Percentiles rank a stretch among this genome's conserved stretches.
Conservation (phyloP, 92 coral and sea anemone genomes). For the Paragorgia papillata region DNA sequence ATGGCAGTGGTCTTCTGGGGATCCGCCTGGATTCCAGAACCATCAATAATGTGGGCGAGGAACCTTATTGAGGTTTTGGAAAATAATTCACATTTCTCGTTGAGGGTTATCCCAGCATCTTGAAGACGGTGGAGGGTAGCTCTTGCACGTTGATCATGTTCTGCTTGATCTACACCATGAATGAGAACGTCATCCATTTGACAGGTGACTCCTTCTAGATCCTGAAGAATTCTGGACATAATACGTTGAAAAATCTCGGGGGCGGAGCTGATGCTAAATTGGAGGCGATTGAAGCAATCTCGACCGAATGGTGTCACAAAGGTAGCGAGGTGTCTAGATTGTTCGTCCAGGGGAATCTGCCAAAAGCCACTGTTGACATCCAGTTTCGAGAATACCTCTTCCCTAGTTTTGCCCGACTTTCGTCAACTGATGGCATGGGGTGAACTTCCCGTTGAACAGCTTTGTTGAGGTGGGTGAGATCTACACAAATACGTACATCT, state of each 20-base stretch:
- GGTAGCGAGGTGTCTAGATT: constrained; percentile 34
- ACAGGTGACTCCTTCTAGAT: constrained; percentile 40
- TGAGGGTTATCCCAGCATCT: constrained; percentile 42
- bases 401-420: constrained; percentile 58
- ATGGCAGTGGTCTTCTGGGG: constrained; percentile 25
- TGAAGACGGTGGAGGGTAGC: background rate
- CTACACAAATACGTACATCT: background rate
- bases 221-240: constrained; percentile 54
- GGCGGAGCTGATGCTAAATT: constrained; percentile 45
- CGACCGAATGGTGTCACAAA: constrained; percentile 54
- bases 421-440: constrained; percentile 62
- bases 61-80: constrained; percentile 17
- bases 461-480: constrained; percentile 47
- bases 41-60: constrained; percentile 36
- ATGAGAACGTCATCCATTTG: constrained; percentile 65
- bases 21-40: constrained; percentile 29
- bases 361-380: constrained; percentile 56
- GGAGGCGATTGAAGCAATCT: constrained; percentile 54
- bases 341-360: constrained; percentile 44
- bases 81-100: constrained; percentile 32
- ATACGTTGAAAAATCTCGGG: constrained; percentile 53
- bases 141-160: constrained; percentile 41
- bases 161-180: constrained; percentile 46
- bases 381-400: constrained; percentile 50
- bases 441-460: constrained; percentile 17